Evolutionary conservation across 2,113 vertebrate genomes (phyloP).

Genomic region (Callipepla californica): DNA sequence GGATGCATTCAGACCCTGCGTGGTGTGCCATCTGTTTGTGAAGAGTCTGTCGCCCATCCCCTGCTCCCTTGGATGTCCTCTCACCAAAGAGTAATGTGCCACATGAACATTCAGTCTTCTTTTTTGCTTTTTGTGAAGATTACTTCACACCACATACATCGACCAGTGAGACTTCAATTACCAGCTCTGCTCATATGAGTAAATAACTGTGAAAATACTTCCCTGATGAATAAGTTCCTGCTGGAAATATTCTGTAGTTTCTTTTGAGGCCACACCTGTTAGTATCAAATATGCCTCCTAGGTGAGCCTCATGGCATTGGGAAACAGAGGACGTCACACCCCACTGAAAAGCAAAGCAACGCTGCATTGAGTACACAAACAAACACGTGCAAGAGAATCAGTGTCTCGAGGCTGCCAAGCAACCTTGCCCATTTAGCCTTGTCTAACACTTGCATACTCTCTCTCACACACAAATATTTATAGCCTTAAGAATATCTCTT

Average conservation of each 20-base stretch:
- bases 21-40: too few species aligned
- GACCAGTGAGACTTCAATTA: neutral
- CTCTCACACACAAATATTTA: neutral
- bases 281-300: neutral
- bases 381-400: neutral
- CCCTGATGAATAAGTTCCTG: neutral
- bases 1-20: neutral
- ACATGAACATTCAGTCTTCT: neutral
- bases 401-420: neutral
- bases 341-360: neutral
- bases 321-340: neutral
- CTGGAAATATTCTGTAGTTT: neutral
- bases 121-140: neutral
- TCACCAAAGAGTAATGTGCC: neutral
- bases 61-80: neutral
- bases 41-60: neutral
- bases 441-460: neutral
- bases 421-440: neutral
- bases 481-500: neutral
- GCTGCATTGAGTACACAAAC: neutral
- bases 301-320: neutral
- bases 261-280: slow-evolving; percentile 38
- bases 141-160: neutral
- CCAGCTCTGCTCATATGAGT: neutral
- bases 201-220: slow-evolving; percentile 5